A percentile compares a stretch with the other conserved stretches of the same genome.
Evolutionary conservation across 2,113 vertebrate species (phyloP).

Genomic region (Mesembrinibis cayennensis): DNA sequence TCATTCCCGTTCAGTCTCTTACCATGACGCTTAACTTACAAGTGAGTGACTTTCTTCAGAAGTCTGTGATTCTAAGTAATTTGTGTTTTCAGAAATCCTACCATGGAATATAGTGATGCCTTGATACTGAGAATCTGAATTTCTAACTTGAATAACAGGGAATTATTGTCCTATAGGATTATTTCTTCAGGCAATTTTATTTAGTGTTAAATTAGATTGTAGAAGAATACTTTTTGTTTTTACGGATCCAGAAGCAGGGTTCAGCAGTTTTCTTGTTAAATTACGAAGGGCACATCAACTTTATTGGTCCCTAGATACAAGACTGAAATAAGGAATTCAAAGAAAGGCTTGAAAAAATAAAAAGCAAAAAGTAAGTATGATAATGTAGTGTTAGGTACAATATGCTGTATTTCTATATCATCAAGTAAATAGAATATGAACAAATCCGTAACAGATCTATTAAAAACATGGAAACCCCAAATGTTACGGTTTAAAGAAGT

Average conservation of each 20-base stretch:
- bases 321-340: not conserved
- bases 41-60: not conserved
- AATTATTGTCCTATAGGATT: not conserved
- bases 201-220: not conserved
- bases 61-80: not conserved
- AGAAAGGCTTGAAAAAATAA: not conserved
- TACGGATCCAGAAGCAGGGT: not conserved
- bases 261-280: not conserved
- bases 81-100: not conserved
- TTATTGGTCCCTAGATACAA: not conserved
- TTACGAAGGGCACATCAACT: not conserved
- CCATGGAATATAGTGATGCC: not conserved
- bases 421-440: slow-evolving; percentile 59
- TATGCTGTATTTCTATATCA: slow-evolving; percentile 41
- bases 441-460: slow-evolving; percentile 53
- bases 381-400: slow-evolving; percentile 38
- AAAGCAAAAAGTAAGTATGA: not conserved
- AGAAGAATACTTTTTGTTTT: not conserved
- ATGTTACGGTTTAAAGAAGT: slow-evolving; percentile 38
- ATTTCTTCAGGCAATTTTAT: not conserved
- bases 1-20: not conserved
- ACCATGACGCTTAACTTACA: not conserved
- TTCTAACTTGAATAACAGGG: not conserved
- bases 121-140: not conserved
- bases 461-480: slow-evolving; percentile 45